Percentiles rank a stretch among this genome's conserved stretches.
These are phyloP conservation scores for Ciconia maguari DNA, from an alignment of 2,113 vertebrate species.

Conservation along the genomic window DNA sequence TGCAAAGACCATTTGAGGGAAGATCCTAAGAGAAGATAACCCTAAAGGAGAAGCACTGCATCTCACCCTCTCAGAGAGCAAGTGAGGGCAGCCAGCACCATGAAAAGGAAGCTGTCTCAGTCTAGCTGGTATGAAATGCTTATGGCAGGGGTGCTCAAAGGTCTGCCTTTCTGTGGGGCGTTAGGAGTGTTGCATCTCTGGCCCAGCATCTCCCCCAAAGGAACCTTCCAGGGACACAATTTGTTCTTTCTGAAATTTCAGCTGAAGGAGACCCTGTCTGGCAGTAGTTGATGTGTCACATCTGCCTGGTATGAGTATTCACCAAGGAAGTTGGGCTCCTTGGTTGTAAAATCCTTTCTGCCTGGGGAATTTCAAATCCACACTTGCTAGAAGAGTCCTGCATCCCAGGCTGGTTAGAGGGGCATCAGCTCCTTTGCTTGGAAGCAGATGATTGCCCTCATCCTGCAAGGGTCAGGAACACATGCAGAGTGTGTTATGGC, in stretches of 20 bases:
- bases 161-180: background rate
- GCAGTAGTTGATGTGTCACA: background rate
- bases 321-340: background rate
- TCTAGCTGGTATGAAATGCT: background rate
- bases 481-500: rapidly evolving
- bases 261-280: background rate
- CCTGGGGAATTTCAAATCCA: background rate
- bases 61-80: background rate
- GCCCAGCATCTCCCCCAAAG: background rate
- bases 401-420: background rate
- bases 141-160: background rate
- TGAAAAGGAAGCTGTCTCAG: background rate
- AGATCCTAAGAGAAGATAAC: background rate
- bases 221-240: background rate
- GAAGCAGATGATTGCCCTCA: background rate
- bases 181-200: background rate
- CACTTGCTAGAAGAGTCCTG: background rate
- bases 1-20: background rate
- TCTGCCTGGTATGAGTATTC: background rate
- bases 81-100: background rate
- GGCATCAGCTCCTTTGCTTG: background rate
- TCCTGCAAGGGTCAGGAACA: background rate
- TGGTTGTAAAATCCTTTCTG: background rate
- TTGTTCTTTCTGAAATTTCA: background rate
- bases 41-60: background rate